phyloP scores from a whole-genome alignment of 2,113 vertebrate genomes.

The Himantopus leucocephalus region DNA sequence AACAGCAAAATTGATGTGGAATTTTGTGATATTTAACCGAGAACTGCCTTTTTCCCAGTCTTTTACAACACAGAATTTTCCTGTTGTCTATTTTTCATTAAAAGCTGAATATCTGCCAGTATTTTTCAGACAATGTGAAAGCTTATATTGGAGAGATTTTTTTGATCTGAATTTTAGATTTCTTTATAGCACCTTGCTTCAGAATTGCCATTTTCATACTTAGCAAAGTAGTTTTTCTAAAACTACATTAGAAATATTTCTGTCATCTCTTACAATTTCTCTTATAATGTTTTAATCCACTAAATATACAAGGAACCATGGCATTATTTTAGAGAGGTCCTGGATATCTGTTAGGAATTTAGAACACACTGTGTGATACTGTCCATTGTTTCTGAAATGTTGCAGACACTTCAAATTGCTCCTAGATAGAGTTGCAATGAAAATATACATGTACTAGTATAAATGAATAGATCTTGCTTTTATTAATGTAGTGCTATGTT shows the following conservation, averaged over 20 bases:
- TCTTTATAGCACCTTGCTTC: not conserved
- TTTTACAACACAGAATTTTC: not conserved
- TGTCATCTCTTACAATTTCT: too few relatives aligned
- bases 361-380: not conserved
- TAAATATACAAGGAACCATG: not conserved
- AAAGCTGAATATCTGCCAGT: not conserved
- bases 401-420: not conserved
- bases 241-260: not conserved
- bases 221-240: not conserved
- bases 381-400: not conserved
- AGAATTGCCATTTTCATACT: not conserved
- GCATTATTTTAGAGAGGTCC: not conserved
- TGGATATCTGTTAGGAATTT: not conserved
- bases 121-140: not conserved
- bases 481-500: not conserved
- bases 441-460: not conserved
- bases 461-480: not conserved
- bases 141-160: not conserved
- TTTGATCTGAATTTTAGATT: not conserved
- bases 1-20: not conserved
- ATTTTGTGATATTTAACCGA: not conserved
- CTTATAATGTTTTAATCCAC: not conserved
- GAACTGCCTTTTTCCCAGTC: not conserved
- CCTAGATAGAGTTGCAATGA: not conserved
- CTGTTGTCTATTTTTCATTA: not conserved